phyloP scores from a whole-genome alignment of 2,113 vertebrate genomes.

The Grammomys surdaster region DNA sequence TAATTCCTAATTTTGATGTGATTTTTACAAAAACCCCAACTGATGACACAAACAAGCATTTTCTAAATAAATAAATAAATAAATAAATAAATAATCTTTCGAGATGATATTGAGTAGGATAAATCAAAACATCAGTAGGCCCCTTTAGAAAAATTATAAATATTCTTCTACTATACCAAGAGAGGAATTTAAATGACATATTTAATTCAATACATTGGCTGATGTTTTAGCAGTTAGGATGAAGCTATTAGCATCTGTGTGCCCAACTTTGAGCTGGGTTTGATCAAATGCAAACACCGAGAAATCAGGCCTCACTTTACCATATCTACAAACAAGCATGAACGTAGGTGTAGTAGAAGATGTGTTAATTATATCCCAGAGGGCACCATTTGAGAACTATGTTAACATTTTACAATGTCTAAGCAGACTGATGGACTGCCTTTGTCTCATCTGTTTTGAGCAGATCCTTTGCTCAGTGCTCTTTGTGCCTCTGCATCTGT shows the following conservation, averaged over 20 bases:
- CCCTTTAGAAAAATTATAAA: slow-evolving; percentile 57
- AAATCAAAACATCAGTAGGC: slow-evolving; percentile 54
- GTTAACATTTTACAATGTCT: background rate
- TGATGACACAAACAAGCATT: slow-evolving; percentile 37
- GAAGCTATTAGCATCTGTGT: background rate
- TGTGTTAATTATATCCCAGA: background rate
- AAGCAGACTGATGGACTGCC: background rate
- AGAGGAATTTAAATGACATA: background rate
- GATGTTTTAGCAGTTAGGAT: background rate
- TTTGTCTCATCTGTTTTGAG: background rate
- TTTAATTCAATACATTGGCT: slow-evolving; percentile 31
- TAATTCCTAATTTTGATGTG: slow-evolving; percentile 36
- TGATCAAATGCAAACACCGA: background rate
- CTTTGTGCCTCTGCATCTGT: background rate
- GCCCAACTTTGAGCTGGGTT: background rate
- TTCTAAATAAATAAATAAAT: slow-evolving; percentile 60
- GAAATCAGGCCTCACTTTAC: background rate
- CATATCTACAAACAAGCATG: background rate
- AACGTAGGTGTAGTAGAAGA: background rate
- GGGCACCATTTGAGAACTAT: slow-evolving; percentile 3
- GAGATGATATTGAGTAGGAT: slow-evolving; percentile 44
- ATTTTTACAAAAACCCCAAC: slow-evolving; percentile 15
- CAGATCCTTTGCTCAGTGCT: background rate
- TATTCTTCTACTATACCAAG: slow-evolving; percentile 30
- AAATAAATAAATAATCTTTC: slow-evolving; percentile 42